A percentile compares a stretch with the other conserved stretches of the same genome.
phyloP scores from a whole-genome alignment of 2,797 vertebrate genomes.

The Acrossocheilus fasciatus region DNA sequence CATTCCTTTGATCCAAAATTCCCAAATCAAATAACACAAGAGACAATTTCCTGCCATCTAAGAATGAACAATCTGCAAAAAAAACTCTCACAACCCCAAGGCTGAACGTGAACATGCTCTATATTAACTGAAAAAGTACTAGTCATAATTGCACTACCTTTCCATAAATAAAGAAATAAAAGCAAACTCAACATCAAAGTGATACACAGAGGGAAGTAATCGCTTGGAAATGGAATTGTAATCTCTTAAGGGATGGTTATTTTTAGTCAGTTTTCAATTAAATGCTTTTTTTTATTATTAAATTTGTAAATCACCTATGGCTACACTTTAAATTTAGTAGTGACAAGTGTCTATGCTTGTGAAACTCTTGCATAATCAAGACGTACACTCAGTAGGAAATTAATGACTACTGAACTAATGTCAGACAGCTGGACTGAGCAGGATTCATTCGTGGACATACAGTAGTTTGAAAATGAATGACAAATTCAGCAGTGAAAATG shows the following conservation, averaged over 20 bases:
- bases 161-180: slow-evolving; percentile 31
- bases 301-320: slow-evolving; percentile 11
- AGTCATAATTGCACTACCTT: slow-evolving; percentile 29
- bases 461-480: not conserved
- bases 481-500: not conserved
- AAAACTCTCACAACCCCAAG: not conserved
- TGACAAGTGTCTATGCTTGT: not conserved
- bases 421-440: not conserved
- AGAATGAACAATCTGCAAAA: slow-evolving; percentile 3
- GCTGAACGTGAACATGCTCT: slow-evolving; percentile 4
- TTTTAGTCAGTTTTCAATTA: slow-evolving; percentile 34
- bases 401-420: not conserved
- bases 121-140: not conserved
- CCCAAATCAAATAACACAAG: slow-evolving; percentile 1
- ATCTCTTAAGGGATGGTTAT: slow-evolving; percentile 15
- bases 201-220: not conserved
- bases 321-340: not conserved
- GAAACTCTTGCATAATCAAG: not conserved
- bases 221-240: slow-evolving; percentile 6
- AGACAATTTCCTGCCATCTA: slow-evolving; percentile 5
- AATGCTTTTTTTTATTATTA: not conserved
- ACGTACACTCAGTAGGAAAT: not conserved
- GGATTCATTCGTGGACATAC: not conserved
- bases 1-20: slow-evolving; percentile 9
- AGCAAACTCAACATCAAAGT: slow-evolving; percentile 49